Conservation (phyloP, 2,888 invertebrate species). For the Epistrophella euchroma region DNA sequence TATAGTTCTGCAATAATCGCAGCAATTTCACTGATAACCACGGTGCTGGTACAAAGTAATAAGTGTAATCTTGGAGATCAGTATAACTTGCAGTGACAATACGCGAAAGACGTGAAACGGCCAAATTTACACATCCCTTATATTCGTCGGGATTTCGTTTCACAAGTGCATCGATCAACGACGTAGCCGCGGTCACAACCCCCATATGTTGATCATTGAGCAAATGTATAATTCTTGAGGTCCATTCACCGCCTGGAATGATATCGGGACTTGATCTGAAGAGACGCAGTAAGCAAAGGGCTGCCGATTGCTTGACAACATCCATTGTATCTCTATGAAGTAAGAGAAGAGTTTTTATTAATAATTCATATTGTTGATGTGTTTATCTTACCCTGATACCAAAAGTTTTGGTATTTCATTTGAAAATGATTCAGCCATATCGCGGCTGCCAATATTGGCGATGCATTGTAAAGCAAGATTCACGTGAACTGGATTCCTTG, state of each 20-base stretch:
- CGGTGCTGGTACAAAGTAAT: slow-evolving; percentile 99
- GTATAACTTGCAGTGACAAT: slow-evolving; percentile 99
- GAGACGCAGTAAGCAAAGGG: slow-evolving; percentile 96
- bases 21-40: slow-evolving; percentile 99
- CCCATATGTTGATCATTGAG: slow-evolving; percentile 99
- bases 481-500: slow-evolving; percentile 98
- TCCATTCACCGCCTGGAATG: slow-evolving; percentile 99
- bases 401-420: slow-evolving; percentile 99
- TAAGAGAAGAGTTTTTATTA: background rate
- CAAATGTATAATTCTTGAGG: slow-evolving; percentile 98
- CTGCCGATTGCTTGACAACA: slow-evolving; percentile 99
- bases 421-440: slow-evolving; percentile 99
- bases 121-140: slow-evolving; percentile 98
- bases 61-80: slow-evolving; percentile 99
- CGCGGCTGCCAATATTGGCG: slow-evolving; percentile 99
- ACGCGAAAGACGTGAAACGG: slow-evolving; percentile 97
- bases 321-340: slow-evolving; percentile 96
- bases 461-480: slow-evolving; percentile 99
- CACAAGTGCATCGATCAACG: slow-evolving; percentile 98
- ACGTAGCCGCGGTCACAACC: slow-evolving; percentile 99
- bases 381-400: slow-evolving; percentile 92
- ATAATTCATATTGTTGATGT: background rate
- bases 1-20: slow-evolving; percentile 98
- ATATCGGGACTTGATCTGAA: slow-evolving; percentile 98
- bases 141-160: slow-evolving; percentile 99